phyloP scores from a whole-genome alignment of 2,113 vertebrate species.

The Pangasianodon hypophthalmus region DNA sequence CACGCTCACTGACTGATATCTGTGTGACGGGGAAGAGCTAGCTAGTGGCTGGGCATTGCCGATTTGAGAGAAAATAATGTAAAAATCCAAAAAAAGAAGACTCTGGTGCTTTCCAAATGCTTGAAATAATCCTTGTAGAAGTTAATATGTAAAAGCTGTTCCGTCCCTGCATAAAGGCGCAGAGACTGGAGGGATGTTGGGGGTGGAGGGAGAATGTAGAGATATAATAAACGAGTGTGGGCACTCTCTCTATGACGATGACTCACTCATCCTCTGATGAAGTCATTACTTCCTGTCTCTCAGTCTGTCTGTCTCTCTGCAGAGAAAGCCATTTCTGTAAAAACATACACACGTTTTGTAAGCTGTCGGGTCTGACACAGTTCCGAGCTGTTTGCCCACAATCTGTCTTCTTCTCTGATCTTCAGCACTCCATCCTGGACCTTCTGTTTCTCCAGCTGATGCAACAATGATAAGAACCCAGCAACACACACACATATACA shows the following conservation, averaged over 20 bases:
- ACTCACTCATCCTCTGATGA: slow-evolving; percentile 31
- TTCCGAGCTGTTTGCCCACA: slow-evolving; percentile 17
- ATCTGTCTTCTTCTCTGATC: slow-evolving; percentile 26
- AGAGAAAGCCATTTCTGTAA: not conserved
- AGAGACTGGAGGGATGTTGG: not conserved
- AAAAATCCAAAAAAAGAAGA: not conserved
- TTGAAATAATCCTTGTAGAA: not conserved
- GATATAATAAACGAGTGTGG: slow-evolving; percentile 20
- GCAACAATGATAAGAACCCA: slow-evolving; percentile 42
- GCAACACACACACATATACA: slow-evolving; percentile 24
- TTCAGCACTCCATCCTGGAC: not conserved
- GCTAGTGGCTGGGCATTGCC: too few species aligned
- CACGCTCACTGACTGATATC: not conserved
- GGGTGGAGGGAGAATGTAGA: not conserved
- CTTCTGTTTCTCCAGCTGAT: slow-evolving; percentile 39
- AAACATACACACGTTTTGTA: not conserved
- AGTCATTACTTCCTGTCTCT: slow-evolving; percentile 35
- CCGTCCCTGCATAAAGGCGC: not conserved
- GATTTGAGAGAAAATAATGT: not conserved
- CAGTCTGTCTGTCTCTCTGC: slow-evolving; percentile 15
- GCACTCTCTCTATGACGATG: slow-evolving; percentile 35
- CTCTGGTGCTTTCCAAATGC: not conserved
- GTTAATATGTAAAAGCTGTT: not conserved
- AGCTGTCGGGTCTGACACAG: not conserved
- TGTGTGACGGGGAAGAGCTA: not conserved